Evolutionary conservation across 1,140 invertebrate species (phyloP), one percentile per base, ranked within the genome.

Genomic region (Heliconius hermathena): DNA sequence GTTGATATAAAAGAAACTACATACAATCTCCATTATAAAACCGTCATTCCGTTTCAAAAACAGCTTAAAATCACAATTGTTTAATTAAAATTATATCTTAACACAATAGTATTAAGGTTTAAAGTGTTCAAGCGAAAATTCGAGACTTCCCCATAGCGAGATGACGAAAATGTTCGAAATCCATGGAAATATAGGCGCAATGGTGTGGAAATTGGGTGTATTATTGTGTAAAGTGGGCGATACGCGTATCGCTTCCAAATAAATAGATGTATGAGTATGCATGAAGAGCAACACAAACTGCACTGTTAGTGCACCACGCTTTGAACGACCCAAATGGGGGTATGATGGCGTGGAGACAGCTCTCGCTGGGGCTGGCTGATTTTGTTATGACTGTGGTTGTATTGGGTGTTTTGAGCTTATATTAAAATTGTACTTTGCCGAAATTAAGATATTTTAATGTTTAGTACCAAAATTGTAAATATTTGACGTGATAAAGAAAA

Each of bases 281-380:
- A 94, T 90, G 91, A 91, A 90, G 89, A 90, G 87, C 84, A 86
- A 87, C 84, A 90, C 87, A 89, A 89, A 91, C 85, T 89, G 86
- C 88, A 87, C 88, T 89, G 87, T 90, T 91, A 89, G 88, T 91
- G 91, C 90, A 90, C 88, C 87, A 90, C 86, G 91, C 89, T 91
- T 92, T 90, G 87, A 89, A 87, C 70, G 81, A 87, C 80, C 85
- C 88, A 89, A 93, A 89, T 87, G 85, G 87, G 83, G 81, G 79
- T 84, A 73, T 74, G 57, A 74, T 79, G 71, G 4, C 83, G 83
- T 88, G 88, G 91, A 93, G 81, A 66, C 60, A 66, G 60, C 60
- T 66, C n/a, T 66, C 54, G 9, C 20, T 26, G 0, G 4, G 29
- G 11, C 16, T 18, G 26, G 26, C 0, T 66, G 16, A 66, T 29